phyloP scores from a whole-genome alignment of 2,797 vertebrate genomes.

The Intellagama lesueurii region DNA sequence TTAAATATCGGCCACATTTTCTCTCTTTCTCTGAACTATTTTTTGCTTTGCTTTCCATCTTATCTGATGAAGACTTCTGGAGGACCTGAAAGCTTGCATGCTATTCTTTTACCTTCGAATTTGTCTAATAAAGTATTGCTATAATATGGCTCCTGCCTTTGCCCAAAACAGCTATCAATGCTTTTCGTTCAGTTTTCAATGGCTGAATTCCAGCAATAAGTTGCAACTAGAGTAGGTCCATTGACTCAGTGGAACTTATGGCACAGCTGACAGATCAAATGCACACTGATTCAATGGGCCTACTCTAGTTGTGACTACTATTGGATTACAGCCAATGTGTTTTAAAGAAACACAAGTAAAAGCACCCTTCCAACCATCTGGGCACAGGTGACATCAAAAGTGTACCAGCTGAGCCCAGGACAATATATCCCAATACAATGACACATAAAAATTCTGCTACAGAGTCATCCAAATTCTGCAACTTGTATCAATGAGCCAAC shows the following conservation, averaged over 20 bases:
- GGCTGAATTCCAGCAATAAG: no score
- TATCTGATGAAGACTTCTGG: background rate
- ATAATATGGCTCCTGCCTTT: background rate
- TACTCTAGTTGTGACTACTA: no score
- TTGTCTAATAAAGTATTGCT: background rate
- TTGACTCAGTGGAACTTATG: no score
- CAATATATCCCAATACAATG: background rate
- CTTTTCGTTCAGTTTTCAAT: no score
- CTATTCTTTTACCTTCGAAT: background rate
- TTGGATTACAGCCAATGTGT: no score
- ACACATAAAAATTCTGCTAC: background rate
- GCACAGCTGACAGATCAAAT: background rate
- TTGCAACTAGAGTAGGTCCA: no score
- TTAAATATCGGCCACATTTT: background rate
- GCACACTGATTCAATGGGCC: no score
- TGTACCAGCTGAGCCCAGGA: constrained; percentile 10
- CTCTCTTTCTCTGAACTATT: background rate
- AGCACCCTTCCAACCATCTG: no score
- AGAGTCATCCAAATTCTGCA: background rate
- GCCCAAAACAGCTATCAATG: background rate
- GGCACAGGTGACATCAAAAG: background rate
- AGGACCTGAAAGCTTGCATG: background rate
- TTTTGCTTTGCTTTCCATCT: background rate
- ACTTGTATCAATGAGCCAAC: background rate
- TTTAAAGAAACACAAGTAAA: no score